Percentiles rank a stretch among this genome's conserved stretches.
These are phyloP conservation scores for Cyprinodon brontotheroides DNA, from an alignment of 2,113 vertebrate genomes.

Conservation along the genomic window DNA sequence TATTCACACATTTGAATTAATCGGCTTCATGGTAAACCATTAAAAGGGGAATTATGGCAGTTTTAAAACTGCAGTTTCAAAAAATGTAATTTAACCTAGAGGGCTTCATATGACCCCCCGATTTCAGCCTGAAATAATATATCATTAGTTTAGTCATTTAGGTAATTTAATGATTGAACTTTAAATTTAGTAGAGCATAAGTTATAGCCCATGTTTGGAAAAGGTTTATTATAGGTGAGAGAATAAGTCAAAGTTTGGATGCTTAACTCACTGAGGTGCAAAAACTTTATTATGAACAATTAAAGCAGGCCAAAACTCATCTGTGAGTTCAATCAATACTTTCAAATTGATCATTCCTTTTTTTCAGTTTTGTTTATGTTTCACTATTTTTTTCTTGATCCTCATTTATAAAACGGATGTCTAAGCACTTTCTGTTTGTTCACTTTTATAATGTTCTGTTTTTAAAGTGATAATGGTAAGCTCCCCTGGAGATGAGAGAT, in stretches of 20 bases:
- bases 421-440: slow-evolving; percentile 72
- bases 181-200: not conserved
- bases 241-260: slow-evolving; percentile 43
- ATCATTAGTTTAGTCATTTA: slow-evolving; percentile 6
- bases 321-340: slow-evolving; percentile 70
- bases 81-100: slow-evolving; percentile 6
- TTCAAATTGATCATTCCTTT: slow-evolving; percentile 64
- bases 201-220: slow-evolving; percentile 2
- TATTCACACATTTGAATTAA: not conserved
- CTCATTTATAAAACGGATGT: slow-evolving; percentile 30
- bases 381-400: slow-evolving; percentile 44
- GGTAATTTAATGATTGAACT: not conserved
- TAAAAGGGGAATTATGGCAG: not conserved
- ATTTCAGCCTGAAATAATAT: not conserved
- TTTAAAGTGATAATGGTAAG: slow-evolving; percentile 56
- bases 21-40: not conserved
- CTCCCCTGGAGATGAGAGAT: slow-evolving; percentile 53
- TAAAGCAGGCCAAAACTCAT: slow-evolving; percentile 70
- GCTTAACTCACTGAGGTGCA: slow-evolving; percentile 58
- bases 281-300: slow-evolving; percentile 69
- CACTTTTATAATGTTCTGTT: slow-evolving; percentile 22
- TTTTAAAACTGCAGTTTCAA: not conserved
- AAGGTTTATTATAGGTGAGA: slow-evolving; percentile 51
- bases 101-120: not conserved
- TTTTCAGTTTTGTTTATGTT: slow-evolving; percentile 47